A percentile compares a stretch with the other conserved stretches of the same genome.
phyloP scores from a whole-genome alignment of 2,113 vertebrate genomes.

The Hyperopisus bebe region DNA sequence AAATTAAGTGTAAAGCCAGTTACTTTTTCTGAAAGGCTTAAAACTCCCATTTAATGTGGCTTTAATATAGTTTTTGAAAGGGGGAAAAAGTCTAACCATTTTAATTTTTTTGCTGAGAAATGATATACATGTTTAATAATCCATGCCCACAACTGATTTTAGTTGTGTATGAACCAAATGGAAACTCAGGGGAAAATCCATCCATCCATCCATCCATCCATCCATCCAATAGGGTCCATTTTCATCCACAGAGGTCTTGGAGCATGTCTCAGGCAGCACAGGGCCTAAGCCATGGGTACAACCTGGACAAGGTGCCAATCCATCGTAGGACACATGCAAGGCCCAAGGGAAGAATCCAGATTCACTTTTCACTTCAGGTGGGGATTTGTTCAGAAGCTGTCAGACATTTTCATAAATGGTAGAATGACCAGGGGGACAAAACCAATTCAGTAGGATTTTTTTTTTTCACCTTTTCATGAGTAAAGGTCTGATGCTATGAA shows the following conservation, averaged over 20 bases:
- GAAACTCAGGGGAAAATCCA: neutral
- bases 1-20: conserved; percentile 6
- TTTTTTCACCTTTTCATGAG: neutral
- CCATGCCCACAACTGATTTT: neutral
- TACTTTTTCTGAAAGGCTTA: neutral
- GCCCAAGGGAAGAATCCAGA: neutral
- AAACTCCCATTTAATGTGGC: neutral
- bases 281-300: neutral
- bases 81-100: neutral
- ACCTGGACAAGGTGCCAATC: neutral
- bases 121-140: neutral
- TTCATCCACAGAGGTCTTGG: neutral
- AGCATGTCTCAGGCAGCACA: neutral
- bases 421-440: neutral
- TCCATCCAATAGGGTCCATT: neutral
- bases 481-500: neutral
- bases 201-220: neutral
- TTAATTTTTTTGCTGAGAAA: neutral
- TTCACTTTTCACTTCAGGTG: neutral
- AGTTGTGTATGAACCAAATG: neutral
- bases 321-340: neutral
- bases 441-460: neutral
- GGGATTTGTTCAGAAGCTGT: neutral
- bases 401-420: neutral
- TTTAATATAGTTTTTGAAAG: neutral